Evolutionary conservation across 1,140 invertebrate species (phyloP).

Genomic region (Phocides pigmalion): DNA sequence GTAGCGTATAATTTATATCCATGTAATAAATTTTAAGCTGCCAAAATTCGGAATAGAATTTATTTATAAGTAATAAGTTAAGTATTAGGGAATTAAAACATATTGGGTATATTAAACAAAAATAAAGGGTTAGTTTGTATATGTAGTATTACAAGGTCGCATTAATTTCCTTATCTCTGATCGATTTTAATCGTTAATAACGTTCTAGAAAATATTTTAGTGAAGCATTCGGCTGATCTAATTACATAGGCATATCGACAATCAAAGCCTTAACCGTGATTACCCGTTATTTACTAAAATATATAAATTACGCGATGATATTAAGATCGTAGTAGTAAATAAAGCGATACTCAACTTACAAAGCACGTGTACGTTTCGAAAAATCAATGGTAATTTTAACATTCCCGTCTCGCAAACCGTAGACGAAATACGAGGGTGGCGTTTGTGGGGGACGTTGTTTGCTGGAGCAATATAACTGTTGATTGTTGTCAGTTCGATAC

Average conservation of each 20-base stretch:
- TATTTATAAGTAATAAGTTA: too few species aligned
- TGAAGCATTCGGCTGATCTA: not conserved
- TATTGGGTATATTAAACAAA: not conserved
- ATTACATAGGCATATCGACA: too few species aligned
- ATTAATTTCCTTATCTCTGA: too few species aligned
- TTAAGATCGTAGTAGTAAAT: not conserved
- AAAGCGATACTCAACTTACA: conserved; percentile 4
- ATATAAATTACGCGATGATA: too few species aligned
- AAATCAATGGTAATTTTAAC: conserved; percentile 63
- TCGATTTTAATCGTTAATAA: not conserved
- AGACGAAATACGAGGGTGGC: conserved; percentile 53
- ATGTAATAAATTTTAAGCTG: too few species aligned
- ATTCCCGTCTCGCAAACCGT: conserved; percentile 47
- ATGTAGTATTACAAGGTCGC: not conserved
- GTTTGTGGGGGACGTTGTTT: conserved; percentile 60
- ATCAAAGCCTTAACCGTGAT: too few species aligned
- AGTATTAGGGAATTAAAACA: too few species aligned
- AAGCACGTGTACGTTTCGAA: conserved; percentile 41
- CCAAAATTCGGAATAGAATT: too few species aligned
- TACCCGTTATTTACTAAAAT: too few species aligned
- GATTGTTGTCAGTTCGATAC: conserved; percentile 25
- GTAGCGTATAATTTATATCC: too few species aligned
- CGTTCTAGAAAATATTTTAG: not conserved
- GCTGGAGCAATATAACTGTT: conserved; percentile 65
- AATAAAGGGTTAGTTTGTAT: not conserved